Evolutionary conservation across 2,113 vertebrate genomes (phyloP).

Genomic region (Tiliqua scincoides): DNA sequence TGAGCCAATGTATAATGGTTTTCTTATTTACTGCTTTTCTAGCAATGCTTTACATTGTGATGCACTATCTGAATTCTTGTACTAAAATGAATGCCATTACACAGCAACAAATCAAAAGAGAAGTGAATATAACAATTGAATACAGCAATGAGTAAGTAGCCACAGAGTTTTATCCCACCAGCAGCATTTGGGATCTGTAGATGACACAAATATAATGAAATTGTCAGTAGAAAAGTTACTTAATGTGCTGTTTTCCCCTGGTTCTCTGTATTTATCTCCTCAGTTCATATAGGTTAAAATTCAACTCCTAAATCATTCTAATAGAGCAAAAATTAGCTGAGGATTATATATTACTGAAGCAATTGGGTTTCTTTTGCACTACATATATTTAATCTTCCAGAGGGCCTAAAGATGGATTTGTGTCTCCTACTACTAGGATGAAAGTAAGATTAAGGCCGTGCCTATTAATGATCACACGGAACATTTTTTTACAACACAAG

Average conservation of each 20-base stretch:
- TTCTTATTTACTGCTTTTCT: not conserved
- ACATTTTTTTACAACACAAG: not conserved
- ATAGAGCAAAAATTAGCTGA: constrained; percentile 1
- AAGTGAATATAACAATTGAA: constrained; percentile 2
- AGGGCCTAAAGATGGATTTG: not conserved
- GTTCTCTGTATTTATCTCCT: constrained; percentile 14
- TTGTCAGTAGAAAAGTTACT: constrained; percentile 19
- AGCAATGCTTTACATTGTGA: not conserved
- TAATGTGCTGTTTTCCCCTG: constrained; percentile 6
- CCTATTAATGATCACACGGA: not conserved
- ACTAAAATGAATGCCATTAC: not conserved
- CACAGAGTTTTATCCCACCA: constrained; percentile 2
- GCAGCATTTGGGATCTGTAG: not conserved
- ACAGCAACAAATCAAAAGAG: constrained; percentile 4
- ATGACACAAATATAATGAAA: constrained; percentile 27
- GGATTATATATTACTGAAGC: constrained; percentile 5
- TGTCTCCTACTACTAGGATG: not conserved
- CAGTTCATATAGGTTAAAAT: constrained; percentile 2
- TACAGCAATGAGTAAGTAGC: not conserved
- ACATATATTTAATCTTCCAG: not conserved
- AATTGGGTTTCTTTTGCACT: not conserved
- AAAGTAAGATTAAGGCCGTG: not conserved
- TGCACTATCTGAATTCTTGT: not conserved
- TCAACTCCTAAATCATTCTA: not conserved
- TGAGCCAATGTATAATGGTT: not conserved